Evolutionary conservation across 2,888 invertebrate species (phyloP), one percentile per base, ranked within the genome.

Genomic region (Hemaris fuciformis): DNA sequence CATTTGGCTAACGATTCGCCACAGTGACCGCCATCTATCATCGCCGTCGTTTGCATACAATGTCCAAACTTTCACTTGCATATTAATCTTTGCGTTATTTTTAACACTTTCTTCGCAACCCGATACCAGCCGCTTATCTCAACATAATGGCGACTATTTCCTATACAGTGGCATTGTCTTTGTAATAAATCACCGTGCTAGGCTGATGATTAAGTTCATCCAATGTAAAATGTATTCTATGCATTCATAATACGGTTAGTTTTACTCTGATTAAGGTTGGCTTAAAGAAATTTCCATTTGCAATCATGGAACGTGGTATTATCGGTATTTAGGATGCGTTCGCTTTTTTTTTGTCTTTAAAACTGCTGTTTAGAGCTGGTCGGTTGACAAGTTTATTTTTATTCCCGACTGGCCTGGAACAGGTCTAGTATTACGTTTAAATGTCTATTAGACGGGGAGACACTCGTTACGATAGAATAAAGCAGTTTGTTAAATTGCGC

Each of bases 171-270:
- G 76, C 75, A 61, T 67, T 66, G 70, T 68, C 27, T 53, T 53
- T 71, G 38, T 38, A 38, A 79, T 80, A 80, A 81, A 83, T 82
- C 76, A 80, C 71, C 71, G 68, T 78, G 75, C 71, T 78, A 71
- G 64, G n/a, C 38, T 4, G 38, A 41, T 62, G 53, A 7, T 27
- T 15, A 53, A 10, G 8, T 31, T n/a, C 5, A n/a, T 45, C 13
- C 22, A 22, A 13, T 2, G 5, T n/a, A 23, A 46, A 46, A n/a
- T 46, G 13, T 46, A n/a, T 23, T 0, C 22, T 23, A 46, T n/a
- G 13, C 6, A 4, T 5, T 0, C 2, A n/a, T 1, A n/a, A 6
- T 46, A 46, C 2, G 6, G 46, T 46, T 4, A 2, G 1, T 46
- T 46, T 46, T 7, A 25, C 13, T 46, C 23, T 23, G n/a, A n/a